Base-by-base conservation (phyloP, 2,888 invertebrate species). In the Sesamia inferens region DNA sequence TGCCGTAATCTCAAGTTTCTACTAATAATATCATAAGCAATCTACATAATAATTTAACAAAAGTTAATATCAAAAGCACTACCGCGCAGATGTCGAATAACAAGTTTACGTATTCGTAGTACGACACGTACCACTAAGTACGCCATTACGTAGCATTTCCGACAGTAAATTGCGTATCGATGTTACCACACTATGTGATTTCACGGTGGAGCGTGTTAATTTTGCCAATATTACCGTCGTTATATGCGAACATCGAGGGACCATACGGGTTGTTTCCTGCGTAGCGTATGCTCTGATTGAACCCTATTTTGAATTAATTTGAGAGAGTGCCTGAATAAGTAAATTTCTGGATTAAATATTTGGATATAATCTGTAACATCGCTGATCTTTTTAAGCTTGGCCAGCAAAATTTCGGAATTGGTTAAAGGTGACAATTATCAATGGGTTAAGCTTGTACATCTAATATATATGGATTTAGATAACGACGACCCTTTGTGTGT, bases 121-220 rank as follows among this genome's bases (percentile, higher is more conserved):
- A 82, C 81, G 82, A 85, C 82, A 83, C 83, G 85, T 88, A 85
- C 79, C 85, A 71, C 85, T 86, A 85, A 85, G 85, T 87, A 84
- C 84, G 79, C 85, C 75, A 88, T 87, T 88, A 88, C 85, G 86
- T 81, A 81, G 79, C 82, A 81, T 82, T 87, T 85, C 87, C 87
- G 87, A 82, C 84, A 81, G 82, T 87, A 86, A 86, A 93, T 92
- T 92, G 91, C 90, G 92, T 92, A 92, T 91, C 90, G 89, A 87
- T 91, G 90, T 92, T 89, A 86, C 88, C 89, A 82, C 87, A 88
- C 87, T 84, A 86, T 86, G 89, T 87, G 91, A 92, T 92, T 91
- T 90, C 89, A 91, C 89, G 84, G 87, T 88, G 84, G 88, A 86
- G 88, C 89, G 86, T 90, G 90, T 91, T 92, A 92, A 92, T 92